A percentile compares a stretch with the other conserved stretches of the same genome.
phyloP scores from a whole-genome alignment of 1,140 invertebrate species.

The Formica exsecta region DNA sequence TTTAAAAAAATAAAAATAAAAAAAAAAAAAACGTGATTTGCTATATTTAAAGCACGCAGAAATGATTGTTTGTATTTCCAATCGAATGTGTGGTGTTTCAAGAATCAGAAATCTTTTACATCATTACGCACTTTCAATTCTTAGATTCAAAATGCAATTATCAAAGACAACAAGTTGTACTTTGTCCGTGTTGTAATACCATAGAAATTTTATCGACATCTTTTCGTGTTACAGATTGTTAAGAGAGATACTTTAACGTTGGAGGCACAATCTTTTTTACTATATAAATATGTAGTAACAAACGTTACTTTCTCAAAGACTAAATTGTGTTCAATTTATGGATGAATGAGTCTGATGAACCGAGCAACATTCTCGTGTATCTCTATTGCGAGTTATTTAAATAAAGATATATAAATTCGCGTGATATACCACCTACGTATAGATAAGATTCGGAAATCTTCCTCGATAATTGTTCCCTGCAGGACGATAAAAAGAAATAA shows the following conservation, averaged over 20 bases:
- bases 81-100: too few species aligned
- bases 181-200: constrained; percentile 1
- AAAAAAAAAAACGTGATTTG: too few species aligned
- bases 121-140: background rate
- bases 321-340: constrained; percentile 71
- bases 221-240: background rate
- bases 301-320: constrained; percentile 63
- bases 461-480: background rate
- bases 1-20: constrained; percentile 13
- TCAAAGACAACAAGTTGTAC: background rate
- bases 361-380: constrained; percentile 11
- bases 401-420: constrained; percentile 6
- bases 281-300: background rate
- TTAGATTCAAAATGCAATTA: background rate
- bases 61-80: background rate
- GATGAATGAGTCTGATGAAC: constrained; percentile 48
- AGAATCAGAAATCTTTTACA: too few species aligned
- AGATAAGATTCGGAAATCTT: constrained; percentile 8
- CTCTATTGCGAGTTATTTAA: constrained; percentile 19
- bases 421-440: background rate
- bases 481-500: background rate
- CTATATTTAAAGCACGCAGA: too few species aligned
- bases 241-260: background rate
- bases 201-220: background rate
- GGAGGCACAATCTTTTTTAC: constrained; percentile 17